Conservation (phyloP, 2,113 vertebrate genomes). For the Neopipo cinnamomea region DNA sequence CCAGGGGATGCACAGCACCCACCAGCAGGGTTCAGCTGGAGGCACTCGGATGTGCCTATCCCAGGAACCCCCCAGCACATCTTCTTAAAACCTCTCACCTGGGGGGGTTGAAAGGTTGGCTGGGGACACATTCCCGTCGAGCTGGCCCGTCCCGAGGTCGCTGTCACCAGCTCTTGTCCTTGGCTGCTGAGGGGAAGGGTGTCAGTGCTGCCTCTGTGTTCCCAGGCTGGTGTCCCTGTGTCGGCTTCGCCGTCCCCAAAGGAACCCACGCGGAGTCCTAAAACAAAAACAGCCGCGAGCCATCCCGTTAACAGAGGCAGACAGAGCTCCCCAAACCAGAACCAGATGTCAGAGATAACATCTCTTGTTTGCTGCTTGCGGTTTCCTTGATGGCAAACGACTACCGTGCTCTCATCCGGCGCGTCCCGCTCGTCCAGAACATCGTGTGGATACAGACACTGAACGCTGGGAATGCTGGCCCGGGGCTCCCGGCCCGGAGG, state of each 20-base stretch:
- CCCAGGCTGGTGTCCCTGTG: not conserved
- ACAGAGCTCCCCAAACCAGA: not conserved
- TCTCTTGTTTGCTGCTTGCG: not conserved
- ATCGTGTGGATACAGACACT: accelerated
- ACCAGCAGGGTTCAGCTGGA: not conserved
- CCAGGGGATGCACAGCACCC: not conserved
- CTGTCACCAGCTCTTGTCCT: not conserved
- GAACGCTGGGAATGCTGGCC: not conserved
- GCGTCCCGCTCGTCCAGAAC: not conserved
- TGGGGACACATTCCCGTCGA: accelerated
- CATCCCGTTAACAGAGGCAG: not conserved
- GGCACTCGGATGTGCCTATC: not conserved
- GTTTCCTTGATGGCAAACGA: constrained; percentile 31
- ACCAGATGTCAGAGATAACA: not conserved
- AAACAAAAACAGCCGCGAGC: not conserved
- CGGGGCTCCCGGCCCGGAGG: not conserved
- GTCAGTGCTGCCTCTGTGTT: not conserved
- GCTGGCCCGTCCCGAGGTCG: not conserved
- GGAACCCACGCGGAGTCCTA: not conserved
- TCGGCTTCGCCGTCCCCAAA: not conserved
- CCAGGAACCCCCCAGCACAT: not conserved
- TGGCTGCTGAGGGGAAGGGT: not conserved
- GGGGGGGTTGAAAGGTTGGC: not conserved
- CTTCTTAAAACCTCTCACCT: not conserved
- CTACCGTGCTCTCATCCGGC: not conserved